Evolutionary conservation across 2,888 invertebrate genomes (phyloP), one percentile per base, ranked within the genome.

Genomic region (Syrphus vitripennis): DNA sequence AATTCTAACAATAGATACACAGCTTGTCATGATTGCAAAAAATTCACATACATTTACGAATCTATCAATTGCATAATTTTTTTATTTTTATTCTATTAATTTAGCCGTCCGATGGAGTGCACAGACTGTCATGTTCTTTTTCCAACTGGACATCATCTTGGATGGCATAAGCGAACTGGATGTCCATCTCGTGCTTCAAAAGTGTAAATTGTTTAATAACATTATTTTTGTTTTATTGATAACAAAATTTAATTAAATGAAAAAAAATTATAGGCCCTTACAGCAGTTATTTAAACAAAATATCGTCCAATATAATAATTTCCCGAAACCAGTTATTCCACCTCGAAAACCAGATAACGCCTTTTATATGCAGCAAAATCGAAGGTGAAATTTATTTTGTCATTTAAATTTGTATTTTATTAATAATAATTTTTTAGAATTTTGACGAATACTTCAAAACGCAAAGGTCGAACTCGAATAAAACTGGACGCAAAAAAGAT

Each of bases 101-200:
- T 14, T 16, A 92, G 92, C 14, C 91, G 92, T n/a, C 92, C 91
- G n/a, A 92, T 91, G 91, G 90, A 92, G 82, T 92, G 92, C 83
- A 90, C 92, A 26, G 92, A 92, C 87, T 92, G 92, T 81, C 90
- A 92, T 88, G 90, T 91, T 21, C 89, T 91, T 57, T 92, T 92
- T 55, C 92, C 92, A 29, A 92, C 92, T 40, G 92, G 92, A 71
- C 92, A 92, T 88, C 92, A 92, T 88, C 88, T 92, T 69, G 92
- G 92, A 37, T 92, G 92, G 92, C 92, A 92, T 72, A 92, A 92
- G 74, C 91, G 92, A 77, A 91, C 92, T 19, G 92, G 92, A 4
- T 92, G 92, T 48, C 92, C 92, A 5, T 92, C 91, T 29, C 90
- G 91, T 87, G 91, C 91, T 45, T 90, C 91, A 63, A 92, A 91